Conservation (phyloP, 2,797 vertebrate species). For the Crax fasciolata region DNA sequence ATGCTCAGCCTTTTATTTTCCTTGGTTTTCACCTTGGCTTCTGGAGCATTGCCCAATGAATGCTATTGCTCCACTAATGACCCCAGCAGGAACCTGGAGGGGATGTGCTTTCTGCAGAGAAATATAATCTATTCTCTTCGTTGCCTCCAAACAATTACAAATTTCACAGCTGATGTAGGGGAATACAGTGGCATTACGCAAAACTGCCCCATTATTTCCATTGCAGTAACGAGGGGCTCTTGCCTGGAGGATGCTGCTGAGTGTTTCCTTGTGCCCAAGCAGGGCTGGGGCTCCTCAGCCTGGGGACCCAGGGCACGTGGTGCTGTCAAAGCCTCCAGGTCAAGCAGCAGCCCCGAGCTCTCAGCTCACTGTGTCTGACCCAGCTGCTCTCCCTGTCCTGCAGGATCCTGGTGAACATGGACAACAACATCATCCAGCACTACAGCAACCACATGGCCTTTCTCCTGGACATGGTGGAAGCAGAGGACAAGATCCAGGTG, state of each 20-base stretch:
- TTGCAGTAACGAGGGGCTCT: background rate
- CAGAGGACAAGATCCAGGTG: slow-evolving; percentile 90
- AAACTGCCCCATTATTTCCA: background rate
- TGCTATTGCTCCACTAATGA: background rate
- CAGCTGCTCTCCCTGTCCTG: background rate
- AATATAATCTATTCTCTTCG: background rate
- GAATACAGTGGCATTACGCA: background rate
- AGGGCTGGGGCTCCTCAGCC: background rate
- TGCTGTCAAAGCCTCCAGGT: background rate
- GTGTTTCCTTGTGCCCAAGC: background rate
- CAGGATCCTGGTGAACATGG: slow-evolving; percentile 98
- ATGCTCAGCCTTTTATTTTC: background rate
- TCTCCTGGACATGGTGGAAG: slow-evolving; percentile 91
- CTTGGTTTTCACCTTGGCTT: background rate
- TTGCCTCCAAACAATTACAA: background rate
- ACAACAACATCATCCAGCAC: slow-evolving; percentile 96
- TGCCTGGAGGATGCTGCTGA: background rate
- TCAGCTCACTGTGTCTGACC: background rate
- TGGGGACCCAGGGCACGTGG: background rate
- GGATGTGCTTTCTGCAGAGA: background rate
- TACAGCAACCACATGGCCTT: slow-evolving; percentile 98
- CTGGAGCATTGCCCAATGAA: background rate
- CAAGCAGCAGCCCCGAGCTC: background rate
- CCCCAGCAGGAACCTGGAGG: background rate
- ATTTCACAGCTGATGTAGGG: background rate